Evolutionary conservation across 1,140 invertebrate genomes (phyloP).

Genomic region (Lycorma delicatula): DNA sequence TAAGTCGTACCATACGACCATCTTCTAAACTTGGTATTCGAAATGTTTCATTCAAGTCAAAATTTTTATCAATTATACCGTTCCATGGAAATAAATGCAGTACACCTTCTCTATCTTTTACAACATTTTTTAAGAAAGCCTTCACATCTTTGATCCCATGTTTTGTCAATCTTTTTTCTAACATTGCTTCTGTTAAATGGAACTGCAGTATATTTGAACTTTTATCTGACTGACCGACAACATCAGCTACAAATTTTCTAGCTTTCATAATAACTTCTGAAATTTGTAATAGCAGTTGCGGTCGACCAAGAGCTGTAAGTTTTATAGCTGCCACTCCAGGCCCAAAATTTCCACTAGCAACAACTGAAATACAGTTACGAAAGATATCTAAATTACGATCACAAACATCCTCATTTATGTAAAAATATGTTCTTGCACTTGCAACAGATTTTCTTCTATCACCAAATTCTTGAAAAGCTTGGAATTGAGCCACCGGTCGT

Average conservation of each 20-base stretch:
- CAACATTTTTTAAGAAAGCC: conserved; percentile 85
- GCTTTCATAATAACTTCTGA: conserved; percentile 95
- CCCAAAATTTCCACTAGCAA: conserved; percentile 66
- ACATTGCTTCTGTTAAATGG: conserved; percentile 74
- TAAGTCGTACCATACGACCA: conserved; percentile 66
- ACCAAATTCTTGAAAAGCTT: conserved; percentile 68
- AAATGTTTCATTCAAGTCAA: conserved; percentile 81
- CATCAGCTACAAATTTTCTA: conserved; percentile 84
- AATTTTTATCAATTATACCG: conserved; percentile 85
- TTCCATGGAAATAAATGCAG: conserved; percentile 98
- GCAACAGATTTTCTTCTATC: conserved; percentile 88
- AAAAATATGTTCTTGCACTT: conserved; percentile 95
- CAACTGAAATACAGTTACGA: conserved; percentile 15
- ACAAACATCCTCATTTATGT: conserved; percentile 94
- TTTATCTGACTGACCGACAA: conserved; percentile 66
- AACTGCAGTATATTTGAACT: conserved; percentile 84
- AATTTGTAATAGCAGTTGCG: conserved; percentile 90
- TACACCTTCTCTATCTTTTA: conserved; percentile 82
- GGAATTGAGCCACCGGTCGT: conserved; percentile 47
- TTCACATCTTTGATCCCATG: conserved; percentile 65
- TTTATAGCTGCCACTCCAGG: conserved; percentile 97
- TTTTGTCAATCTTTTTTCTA: conserved; percentile 73
- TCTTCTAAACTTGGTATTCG: conserved; percentile 88
- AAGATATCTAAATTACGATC: conserved; percentile 91
- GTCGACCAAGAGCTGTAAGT: conserved; percentile 92